Conservation (phyloP, 1,140 invertebrate species). For the Mactra quadrangularis region DNA sequence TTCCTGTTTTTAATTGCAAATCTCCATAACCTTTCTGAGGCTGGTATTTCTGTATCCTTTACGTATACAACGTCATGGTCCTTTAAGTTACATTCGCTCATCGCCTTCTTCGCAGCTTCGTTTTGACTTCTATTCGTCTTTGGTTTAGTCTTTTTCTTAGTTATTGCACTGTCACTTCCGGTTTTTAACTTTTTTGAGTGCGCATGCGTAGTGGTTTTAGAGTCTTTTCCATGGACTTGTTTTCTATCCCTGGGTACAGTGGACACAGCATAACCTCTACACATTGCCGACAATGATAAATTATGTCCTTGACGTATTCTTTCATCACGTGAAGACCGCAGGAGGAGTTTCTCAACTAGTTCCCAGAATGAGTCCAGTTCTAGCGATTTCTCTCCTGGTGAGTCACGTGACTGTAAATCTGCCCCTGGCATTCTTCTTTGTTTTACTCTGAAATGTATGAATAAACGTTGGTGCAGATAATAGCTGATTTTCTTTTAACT, state of each 20-base stretch:
- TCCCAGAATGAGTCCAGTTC: constrained; percentile 54
- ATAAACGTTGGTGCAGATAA: too few relatives aligned
- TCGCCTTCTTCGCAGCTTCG: neutral
- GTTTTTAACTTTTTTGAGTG: neutral
- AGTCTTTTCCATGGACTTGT: neutral
- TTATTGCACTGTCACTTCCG: neutral
- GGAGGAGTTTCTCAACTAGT: constrained; percentile 48
- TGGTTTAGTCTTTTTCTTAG: neutral
- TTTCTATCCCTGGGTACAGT: neutral
- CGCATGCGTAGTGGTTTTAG: neutral
- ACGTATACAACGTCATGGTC: constrained; percentile 35
- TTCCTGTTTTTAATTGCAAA: constrained; percentile 49
- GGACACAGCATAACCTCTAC: constrained; percentile 13
- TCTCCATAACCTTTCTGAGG: constrained; percentile 43
- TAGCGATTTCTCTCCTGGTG: neutral
- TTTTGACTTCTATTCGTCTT: neutral
- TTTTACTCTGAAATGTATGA: too few relatives aligned
- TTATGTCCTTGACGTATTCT: constrained; percentile 1
- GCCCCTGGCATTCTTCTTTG: too few relatives aligned
- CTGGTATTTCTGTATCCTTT: constrained; percentile 27
- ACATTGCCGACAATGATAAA: constrained; percentile 8
- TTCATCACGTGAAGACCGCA: constrained; percentile 29
- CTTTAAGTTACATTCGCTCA: constrained; percentile 43
- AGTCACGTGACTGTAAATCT: too few relatives aligned
- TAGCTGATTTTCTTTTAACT: too few relatives aligned